phyloP scores from a whole-genome alignment of 2,797 vertebrate species.

The Sorex maritimensis region DNA sequence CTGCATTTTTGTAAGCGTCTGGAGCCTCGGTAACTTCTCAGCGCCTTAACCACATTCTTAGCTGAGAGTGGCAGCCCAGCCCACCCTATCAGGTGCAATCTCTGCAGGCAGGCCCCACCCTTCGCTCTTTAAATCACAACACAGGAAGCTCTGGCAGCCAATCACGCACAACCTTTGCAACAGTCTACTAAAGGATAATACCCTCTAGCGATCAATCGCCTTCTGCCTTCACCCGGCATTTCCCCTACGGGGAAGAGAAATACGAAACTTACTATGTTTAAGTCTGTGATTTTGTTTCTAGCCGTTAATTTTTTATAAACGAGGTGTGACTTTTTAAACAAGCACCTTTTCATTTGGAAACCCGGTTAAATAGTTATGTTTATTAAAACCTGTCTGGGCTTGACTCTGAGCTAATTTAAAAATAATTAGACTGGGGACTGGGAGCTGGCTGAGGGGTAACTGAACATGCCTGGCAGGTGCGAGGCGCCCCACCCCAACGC shows the following conservation, averaged over 20 bases:
- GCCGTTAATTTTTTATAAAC: conserved; percentile 12
- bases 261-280: conserved; percentile 29
- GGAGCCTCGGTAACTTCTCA: conserved; percentile 46
- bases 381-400: conserved; percentile 42
- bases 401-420: conserved; percentile 54
- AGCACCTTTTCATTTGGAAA: conserved; percentile 58
- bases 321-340: conserved; percentile 64
- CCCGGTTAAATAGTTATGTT: conserved; percentile 42
- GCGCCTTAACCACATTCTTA: conserved; percentile 77
- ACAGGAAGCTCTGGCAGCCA: conserved; percentile 92
- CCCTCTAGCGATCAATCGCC: conserved; percentile 24
- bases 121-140: conserved; percentile 93
- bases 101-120: conserved; percentile 65
- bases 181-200: conserved; percentile 45
- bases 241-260: neutral
- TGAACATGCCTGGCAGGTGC: too few relatives aligned
- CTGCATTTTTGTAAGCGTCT: conserved; percentile 70
- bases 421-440: too few relatives aligned
- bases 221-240: conserved; percentile 33
- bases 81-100: conserved; percentile 70
- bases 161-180: conserved; percentile 84
- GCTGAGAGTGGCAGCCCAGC: conserved; percentile 53
- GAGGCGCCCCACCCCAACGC: too few relatives aligned
- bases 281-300: neutral
- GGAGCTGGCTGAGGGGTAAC: too few relatives aligned